These are phyloP conservation scores for Anguilla japonica DNA, from an alignment of 2,113 vertebrate genomes.

Conservation along the genomic window DNA sequence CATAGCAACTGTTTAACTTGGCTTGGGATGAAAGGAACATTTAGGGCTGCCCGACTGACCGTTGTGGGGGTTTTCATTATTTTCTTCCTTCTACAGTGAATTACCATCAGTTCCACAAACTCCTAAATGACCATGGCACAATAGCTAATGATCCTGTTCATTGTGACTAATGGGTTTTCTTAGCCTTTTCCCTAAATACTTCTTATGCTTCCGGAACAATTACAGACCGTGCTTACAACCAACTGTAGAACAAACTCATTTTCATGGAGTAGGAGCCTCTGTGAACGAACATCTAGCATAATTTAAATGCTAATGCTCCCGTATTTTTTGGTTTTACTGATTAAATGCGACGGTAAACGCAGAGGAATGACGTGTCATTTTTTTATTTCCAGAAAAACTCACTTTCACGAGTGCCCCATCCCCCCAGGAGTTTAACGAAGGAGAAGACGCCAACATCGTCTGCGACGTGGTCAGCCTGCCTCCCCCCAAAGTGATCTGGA, in stretches of 20 bases:
- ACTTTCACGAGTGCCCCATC: constrained; percentile 92
- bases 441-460: constrained; percentile 84
- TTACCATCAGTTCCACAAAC: constrained; percentile 69
- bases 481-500: constrained; percentile 91
- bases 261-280: neutral
- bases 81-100: constrained; percentile 55
- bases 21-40: constrained; percentile 38
- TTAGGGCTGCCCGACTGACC: constrained; percentile 60
- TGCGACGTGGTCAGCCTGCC: constrained; percentile 90
- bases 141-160: constrained; percentile 67
- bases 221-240: constrained; percentile 42
- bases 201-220: constrained; percentile 59
- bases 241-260: neutral
- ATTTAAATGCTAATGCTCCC: neutral
- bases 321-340: neutral
- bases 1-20: neutral
- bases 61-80: constrained; percentile 54
- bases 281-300: neutral
- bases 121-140: constrained; percentile 61
- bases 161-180: constrained; percentile 63
- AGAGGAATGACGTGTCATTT: neutral
- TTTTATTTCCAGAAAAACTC: constrained; percentile 82
- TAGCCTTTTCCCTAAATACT: constrained; percentile 39
- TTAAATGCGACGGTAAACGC: neutral
- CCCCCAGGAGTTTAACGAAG: constrained; percentile 92